Evolutionary conservation across 2,113 vertebrate species (phyloP).

Genomic region (Pyrgilauda ruficollis): DNA sequence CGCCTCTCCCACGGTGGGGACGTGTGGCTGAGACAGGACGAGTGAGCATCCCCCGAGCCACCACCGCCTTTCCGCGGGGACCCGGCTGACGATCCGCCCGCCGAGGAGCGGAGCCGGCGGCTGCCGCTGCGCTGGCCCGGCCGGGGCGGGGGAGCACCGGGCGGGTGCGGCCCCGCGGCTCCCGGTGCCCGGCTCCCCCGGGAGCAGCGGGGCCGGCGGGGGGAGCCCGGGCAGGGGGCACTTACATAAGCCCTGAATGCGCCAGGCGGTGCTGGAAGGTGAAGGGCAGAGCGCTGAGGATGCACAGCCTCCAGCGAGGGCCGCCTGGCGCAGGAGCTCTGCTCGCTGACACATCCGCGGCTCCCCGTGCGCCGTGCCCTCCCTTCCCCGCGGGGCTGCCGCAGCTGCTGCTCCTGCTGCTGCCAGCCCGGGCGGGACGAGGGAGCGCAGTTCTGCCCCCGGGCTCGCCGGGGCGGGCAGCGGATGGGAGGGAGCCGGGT

Average conservation of each 20-base stretch:
- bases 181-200: neutral
- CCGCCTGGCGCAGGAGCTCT: neutral
- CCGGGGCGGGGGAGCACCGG: rapidly evolving
- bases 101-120: neutral
- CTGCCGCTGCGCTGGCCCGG: neutral
- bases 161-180: rapidly evolving
- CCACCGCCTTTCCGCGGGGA: neutral
- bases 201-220: neutral
- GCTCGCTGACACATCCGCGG: neutral
- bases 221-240: neutral
- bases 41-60: neutral
- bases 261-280: neutral
- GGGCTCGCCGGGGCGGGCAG: no score
- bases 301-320: neutral
- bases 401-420: neutral
- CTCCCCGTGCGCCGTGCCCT: neutral
- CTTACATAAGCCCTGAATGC: constrained; percentile 21
- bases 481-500: no score
- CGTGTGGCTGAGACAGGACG: neutral
- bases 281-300: constrained; percentile 1
- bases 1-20: neutral
- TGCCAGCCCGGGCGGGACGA: neutral
- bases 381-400: neutral
- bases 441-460: neutral
- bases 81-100: neutral